phyloP scores from a whole-genome alignment of 2,888 invertebrate species.

The Netelia fuscicornis region DNA sequence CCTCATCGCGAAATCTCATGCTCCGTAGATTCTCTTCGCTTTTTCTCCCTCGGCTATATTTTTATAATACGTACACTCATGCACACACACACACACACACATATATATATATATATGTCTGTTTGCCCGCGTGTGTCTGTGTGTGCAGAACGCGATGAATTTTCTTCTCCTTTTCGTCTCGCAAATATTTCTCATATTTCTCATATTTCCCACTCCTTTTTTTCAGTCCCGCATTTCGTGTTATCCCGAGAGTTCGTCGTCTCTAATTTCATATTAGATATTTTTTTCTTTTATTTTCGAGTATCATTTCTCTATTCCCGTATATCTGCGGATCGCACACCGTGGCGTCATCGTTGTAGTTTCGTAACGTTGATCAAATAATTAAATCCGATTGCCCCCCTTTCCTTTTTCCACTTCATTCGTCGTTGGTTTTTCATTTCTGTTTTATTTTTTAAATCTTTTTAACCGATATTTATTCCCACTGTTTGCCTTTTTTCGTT shows the following conservation, averaged over 20 bases:
- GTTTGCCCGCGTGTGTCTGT: neutral
- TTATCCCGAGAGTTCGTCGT: constrained; percentile 6
- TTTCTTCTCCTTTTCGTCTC: constrained; percentile 9
- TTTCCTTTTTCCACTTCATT: neutral
- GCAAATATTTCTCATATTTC: constrained; percentile 22
- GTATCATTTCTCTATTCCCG: neutral
- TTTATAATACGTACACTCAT: neutral
- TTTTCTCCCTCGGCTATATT: constrained; percentile 1
- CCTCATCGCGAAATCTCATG: constrained; percentile 38
- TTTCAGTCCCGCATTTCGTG: neutral
- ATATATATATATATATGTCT: neutral
- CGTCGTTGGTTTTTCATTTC: neutral
- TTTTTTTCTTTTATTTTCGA: neutral
- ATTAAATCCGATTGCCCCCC: constrained; percentile 8
- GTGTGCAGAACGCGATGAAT: constrained; percentile 11
- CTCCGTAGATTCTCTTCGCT: neutral
- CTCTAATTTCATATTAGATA: neutral
- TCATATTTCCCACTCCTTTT: constrained; percentile 27
- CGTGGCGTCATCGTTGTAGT: neutral
- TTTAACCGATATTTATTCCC: constrained; percentile 9
- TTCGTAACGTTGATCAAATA: constrained; percentile 27
- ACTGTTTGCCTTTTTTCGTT: neutral
- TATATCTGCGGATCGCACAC: neutral
- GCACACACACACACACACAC: neutral
- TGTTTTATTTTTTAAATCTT: neutral